Percentiles rank a stretch among this genome's conserved stretches.
These are phyloP conservation scores for Orthonyx spaldingii DNA, from an alignment of 2,113 vertebrate genomes.

Conservation along the genomic window DNA sequence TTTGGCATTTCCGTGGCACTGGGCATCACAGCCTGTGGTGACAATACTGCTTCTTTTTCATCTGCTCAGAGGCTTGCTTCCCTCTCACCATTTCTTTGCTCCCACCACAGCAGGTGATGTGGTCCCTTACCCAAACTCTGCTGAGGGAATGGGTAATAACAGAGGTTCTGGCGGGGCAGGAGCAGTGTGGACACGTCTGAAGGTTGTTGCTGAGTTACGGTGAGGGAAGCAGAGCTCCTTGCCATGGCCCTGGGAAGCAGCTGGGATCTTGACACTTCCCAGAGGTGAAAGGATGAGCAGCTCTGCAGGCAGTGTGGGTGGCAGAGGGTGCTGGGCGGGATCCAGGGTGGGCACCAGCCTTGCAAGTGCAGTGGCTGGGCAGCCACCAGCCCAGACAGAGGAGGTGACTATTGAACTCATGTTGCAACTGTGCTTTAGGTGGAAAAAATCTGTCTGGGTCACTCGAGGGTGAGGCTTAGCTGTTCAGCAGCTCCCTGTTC, in stretches of 20 bases:
- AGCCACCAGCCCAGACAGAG: background rate
- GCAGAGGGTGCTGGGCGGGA: background rate
- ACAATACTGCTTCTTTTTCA: background rate
- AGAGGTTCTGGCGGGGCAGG: background rate
- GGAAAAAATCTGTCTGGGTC: conserved; percentile 25
- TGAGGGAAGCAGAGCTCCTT: background rate
- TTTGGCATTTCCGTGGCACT: background rate
- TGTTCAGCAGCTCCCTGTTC: background rate
- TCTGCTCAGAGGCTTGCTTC: background rate
- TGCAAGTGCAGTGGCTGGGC: background rate
- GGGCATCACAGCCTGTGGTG: background rate
- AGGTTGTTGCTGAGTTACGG: background rate
- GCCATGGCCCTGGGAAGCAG: background rate
- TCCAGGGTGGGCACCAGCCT: background rate
- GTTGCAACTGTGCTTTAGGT: background rate
- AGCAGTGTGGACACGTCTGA: background rate
- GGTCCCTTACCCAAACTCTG: background rate
- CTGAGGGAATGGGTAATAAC: background rate
- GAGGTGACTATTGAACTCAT: background rate
- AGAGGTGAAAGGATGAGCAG: background rate
- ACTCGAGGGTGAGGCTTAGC: conserved; percentile 2
- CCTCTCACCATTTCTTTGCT: background rate
- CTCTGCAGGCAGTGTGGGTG: background rate
- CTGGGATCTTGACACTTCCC: background rate
- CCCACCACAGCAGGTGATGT: background rate